These are phyloP conservation scores for Tenrec ecaudatus DNA, from an alignment of 2,113 vertebrate genomes.

Conservation along the genomic window DNA sequence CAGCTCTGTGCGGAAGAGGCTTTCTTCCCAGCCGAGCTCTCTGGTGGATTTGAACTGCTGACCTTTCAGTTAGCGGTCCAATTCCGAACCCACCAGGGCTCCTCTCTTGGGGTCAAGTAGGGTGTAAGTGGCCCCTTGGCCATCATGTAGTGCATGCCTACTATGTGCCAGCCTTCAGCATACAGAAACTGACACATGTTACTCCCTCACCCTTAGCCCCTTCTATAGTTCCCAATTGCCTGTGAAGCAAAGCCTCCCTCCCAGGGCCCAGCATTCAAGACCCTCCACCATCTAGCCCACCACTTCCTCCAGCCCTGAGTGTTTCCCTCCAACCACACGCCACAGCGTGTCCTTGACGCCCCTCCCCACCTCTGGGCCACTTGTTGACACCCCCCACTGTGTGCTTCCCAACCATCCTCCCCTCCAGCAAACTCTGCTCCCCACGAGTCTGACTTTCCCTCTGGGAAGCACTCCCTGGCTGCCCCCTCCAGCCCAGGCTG, in stretches of 20 bases:
- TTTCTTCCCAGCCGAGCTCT: too few relatives aligned
- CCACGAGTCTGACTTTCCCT: neutral
- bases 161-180: fast-evolving
- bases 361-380: too few relatives aligned
- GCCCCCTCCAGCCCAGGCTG: neutral
- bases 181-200: neutral
- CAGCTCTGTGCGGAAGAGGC: too few relatives aligned
- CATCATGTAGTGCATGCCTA: neutral
- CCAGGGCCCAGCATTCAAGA: neutral
- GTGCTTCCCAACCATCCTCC: neutral
- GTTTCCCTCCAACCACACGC: neutral
- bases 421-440: neutral
- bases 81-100: neutral
- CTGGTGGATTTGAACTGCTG: too few relatives aligned
- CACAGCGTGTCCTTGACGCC: neutral
- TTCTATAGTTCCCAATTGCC: neutral
- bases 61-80: too few relatives aligned
- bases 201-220: neutral
- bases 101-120: too few relatives aligned
- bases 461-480: neutral
- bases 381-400: too few relatives aligned
- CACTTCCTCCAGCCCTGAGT: neutral
- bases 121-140: too few relatives aligned
- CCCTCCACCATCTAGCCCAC: neutral
- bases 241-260: neutral